These are phyloP conservation scores for Drosophila eugracilis DNA, from an alignment of 1,140 invertebrate species.

Conservation along the genomic window DNA sequence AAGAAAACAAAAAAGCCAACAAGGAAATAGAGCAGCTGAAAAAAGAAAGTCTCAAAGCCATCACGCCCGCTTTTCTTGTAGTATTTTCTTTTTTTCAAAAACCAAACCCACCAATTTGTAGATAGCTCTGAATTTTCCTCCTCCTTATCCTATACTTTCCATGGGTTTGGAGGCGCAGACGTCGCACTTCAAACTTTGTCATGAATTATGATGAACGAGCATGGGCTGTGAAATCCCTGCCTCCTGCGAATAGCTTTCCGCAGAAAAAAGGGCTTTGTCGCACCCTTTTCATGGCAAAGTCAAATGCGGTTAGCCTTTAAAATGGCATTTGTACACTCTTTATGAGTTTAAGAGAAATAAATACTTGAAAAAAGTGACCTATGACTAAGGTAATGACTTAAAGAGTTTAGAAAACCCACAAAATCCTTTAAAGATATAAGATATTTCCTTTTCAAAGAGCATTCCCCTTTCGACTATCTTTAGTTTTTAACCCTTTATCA, in stretches of 20 bases:
- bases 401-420: no score
- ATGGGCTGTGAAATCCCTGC: constrained; percentile 8
- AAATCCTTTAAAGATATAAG: not conserved
- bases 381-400: no score
- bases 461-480: not conserved
- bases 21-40: constrained; percentile 31
- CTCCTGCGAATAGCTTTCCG: not conserved
- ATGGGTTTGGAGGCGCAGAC: constrained; percentile 53
- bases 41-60: constrained; percentile 47
- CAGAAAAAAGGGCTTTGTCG: constrained; percentile 37
- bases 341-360: not conserved
- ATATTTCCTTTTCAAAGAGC: not conserved
- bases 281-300: constrained; percentile 74
- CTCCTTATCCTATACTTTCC: not conserved
- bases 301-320: constrained; percentile 19
- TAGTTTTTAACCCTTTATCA: not conserved
- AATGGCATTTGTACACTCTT: constrained; percentile 8
- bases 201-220: constrained; percentile 83
- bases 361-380: no score
- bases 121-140: constrained; percentile 30
- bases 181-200: constrained; percentile 81
- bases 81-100: constrained; percentile 8
- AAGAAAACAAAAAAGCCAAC: constrained; percentile 23
- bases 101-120: constrained; percentile 67
- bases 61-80: constrained; percentile 24